Conservation (phyloP, 2,797 vertebrate species). For the Labeo calbasu region DNA sequence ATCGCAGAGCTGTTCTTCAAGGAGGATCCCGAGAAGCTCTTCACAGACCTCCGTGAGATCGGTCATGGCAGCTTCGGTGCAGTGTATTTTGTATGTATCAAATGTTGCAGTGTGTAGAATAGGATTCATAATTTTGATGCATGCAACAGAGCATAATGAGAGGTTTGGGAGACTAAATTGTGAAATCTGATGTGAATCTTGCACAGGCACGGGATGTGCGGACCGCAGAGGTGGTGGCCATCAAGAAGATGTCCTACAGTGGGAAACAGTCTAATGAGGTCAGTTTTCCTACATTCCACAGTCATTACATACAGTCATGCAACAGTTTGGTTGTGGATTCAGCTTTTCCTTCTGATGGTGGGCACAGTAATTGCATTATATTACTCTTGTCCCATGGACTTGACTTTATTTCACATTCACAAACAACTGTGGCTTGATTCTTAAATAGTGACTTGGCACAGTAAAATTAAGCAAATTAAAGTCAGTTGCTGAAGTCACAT, state of each 20-base stretch:
- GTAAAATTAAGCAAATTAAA: neutral
- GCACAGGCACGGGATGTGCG: constrained; percentile 93
- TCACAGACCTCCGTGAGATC: constrained; percentile 96
- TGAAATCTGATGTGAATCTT: constrained; percentile 10
- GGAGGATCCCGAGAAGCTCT: constrained; percentile 98
- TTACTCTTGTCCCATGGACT: neutral
- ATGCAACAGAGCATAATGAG: neutral
- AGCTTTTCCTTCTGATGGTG: neutral
- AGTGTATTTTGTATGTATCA: constrained; percentile 90
- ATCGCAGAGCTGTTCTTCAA: constrained; percentile 98
- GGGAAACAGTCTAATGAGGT: constrained; percentile 99
- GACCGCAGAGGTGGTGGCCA: constrained; percentile 98
- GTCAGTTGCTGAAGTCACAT: neutral
- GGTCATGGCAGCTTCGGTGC: constrained; percentile 99
- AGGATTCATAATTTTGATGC: constrained; percentile 1
- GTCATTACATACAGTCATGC: constrained; percentile 8
- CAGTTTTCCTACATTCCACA: constrained; percentile 55
- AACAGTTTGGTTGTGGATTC: constrained; percentile 15
- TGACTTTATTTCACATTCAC: neutral
- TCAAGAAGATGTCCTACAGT: constrained; percentile 99
- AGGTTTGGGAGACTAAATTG: neutral
- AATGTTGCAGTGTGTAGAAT: neutral
- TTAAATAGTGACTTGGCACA: neutral
- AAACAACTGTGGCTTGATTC: neutral
- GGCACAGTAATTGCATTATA: neutral